Evolutionary conservation across 1,140 invertebrate species (phyloP), one percentile per base, ranked within the genome.

Genomic region (Harpegnathos saltator): DNA sequence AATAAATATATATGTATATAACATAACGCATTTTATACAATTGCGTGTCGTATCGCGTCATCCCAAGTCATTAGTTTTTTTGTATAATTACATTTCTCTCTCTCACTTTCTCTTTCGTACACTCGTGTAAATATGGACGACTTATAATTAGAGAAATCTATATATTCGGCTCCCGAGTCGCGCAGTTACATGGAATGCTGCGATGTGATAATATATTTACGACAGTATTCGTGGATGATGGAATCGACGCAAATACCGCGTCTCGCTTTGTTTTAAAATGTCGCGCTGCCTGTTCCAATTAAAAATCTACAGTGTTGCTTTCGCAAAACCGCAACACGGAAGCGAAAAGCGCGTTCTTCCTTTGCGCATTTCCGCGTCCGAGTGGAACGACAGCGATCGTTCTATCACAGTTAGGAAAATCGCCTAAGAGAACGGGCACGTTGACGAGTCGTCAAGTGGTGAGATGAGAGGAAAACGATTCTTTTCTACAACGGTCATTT

Each of bases 401-500:
- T 87, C 68, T 89, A 89, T 89, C 88, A 89, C 88, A 89, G 88
- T 89, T 87, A 24, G 82, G 59, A 84, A 56, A 75, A 78, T 77
- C 14, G 52, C 24, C 61, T 72, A 33, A 63, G 24, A 19, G 33
- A 66, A 77, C 24, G 19, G 44, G 22, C 44, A 65, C 4, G 12
- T 58, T 72, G 50, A 63, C 7, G 63, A 50, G 72, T 77, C 29
- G 44, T 63, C 15, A 24, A 62, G 38, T 11, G 33, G 63, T 65
- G 9, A n/a, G n/a, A 19, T 19, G 61, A 66, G 22, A 58, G 44
- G 11, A 77, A 56, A 77, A 56, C 26, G 5, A 84, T 48, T 11
- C 1, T 83, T 56, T 62, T 7, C 54, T 58, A 68, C 19, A 52
- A 58, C 14, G 74, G 86, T 93, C 89, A 93, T 91, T 94, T 94